Percentiles rank a stretch among this genome's conserved stretches.
Conservation (phyloP, 1,140 invertebrate species). For the Sitodiplosis mosellana region DNA sequence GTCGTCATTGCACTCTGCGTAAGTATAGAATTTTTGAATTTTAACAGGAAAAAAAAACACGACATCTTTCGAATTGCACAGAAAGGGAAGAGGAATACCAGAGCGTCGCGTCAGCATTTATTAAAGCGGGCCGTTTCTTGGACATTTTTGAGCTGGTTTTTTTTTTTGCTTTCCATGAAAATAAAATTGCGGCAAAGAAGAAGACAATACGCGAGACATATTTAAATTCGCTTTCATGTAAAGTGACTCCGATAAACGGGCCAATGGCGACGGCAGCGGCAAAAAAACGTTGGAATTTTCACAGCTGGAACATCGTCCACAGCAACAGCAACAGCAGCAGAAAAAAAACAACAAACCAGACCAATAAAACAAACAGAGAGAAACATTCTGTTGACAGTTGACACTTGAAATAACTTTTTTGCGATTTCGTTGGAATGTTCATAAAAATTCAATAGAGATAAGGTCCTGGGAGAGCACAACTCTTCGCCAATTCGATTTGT, state of each 20-base stretch:
- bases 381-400: background rate
- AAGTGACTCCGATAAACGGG: too few relatives aligned
- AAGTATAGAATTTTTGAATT: conserved; percentile 33
- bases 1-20: conserved; percentile 88
- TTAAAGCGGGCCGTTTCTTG: conserved; percentile 4
- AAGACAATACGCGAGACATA: too few relatives aligned
- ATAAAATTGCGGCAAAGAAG: background rate
- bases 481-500: too few relatives aligned
- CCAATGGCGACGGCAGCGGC: too few relatives aligned
- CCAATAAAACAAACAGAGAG: background rate
- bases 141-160: background rate
- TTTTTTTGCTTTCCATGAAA: background rate
- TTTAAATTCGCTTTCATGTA: too few relatives aligned
- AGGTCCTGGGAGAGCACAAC: background rate
- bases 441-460: conserved; percentile 1
- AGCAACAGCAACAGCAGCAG: too few relatives aligned
- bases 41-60: too few relatives aligned
- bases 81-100: conserved; percentile 1
- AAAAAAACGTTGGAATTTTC: too few relatives aligned
- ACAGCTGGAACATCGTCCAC: too few relatives aligned
- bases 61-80: background rate
- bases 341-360: background rate
- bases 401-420: background rate
- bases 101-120: conserved; percentile 7
- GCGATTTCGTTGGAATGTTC: conserved; percentile 1